These are phyloP conservation scores for Varroa destructor DNA, from an alignment of 1,140 invertebrate species.

Conservation along the genomic window DNA sequence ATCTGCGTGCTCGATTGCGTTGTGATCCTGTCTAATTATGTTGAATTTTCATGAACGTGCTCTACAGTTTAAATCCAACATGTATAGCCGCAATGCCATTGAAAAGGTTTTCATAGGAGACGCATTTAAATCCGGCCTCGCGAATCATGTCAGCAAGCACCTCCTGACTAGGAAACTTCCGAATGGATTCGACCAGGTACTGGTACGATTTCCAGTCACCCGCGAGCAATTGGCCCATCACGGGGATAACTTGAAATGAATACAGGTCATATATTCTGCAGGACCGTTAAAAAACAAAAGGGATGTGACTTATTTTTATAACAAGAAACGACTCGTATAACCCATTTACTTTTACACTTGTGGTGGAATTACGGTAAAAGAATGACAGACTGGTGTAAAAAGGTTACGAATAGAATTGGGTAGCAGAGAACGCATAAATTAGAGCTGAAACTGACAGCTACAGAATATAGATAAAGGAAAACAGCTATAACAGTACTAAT, in stretches of 20 bases:
- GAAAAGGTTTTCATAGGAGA: constrained; percentile 74
- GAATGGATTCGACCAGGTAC: constrained; percentile 94
- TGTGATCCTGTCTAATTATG: no score
- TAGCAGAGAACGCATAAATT: no score
- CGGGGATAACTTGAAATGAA: constrained; percentile 93
- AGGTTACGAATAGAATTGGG: no score
- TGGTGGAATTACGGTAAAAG: no score
- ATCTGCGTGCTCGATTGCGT: no score
- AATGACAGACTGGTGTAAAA: no score
- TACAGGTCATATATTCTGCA: constrained; percentile 82
- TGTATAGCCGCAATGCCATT: constrained; percentile 83
- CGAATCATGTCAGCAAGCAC: constrained; percentile 75
- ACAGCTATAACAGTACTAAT: no score
- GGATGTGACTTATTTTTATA: neutral
- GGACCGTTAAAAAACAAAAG: constrained; percentile 31
- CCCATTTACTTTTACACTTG: no score
- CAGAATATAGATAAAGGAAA: no score
- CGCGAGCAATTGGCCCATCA: constrained; percentile 82
- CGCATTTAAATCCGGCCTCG: constrained; percentile 66
- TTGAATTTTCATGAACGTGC: neutral
- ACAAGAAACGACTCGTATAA: no score
- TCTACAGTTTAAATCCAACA: constrained; percentile 66
- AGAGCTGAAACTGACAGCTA: no score
- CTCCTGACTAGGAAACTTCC: constrained; percentile 87
- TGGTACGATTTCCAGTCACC: constrained; percentile 93